Evolutionary conservation across 53 echinoderm and acorn worm genomes (phyloP), one percentile per base, ranked within the genome.

Genomic region (Henricia sp.): DNA sequence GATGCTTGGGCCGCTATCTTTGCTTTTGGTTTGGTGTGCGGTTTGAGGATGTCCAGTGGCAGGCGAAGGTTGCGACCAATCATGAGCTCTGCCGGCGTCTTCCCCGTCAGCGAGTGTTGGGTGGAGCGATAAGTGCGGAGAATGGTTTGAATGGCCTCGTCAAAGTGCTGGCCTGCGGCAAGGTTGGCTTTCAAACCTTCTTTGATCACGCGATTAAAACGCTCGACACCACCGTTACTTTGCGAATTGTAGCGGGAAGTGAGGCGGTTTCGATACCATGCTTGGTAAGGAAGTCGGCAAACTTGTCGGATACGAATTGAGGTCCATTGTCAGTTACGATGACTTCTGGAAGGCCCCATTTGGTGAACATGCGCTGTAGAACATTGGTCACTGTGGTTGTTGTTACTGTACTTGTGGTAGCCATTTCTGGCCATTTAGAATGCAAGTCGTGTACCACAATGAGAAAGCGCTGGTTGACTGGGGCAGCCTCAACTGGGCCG

Each of bases 391-490:
- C 72, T 37, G 86, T 72, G 14, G 73, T 42, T 12, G 86, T 51
- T 13, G 90, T 90, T 40, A 90, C 55, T 33, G 86, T 57, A 55
- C 86, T 74, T 16, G 90, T 90, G 0, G 72, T 32, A 38, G 88
- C 72, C 1, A 77, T 80, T 40, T 83, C 90, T 34, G 90, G 90
- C 86, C 86, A 90, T 52, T 90, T 90, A 21, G 82, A 86, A 44
- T 90, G 86, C 14, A 85, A 34, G 28, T 90, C 90, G 50, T 86
- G 86, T 21, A 86, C 56, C 21, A 90, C 86, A 23, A 86, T n/a
- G 1, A 86, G 57, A 34, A 86, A 86, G 34, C 74, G 68, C 29
- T 90, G 73, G 48, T 37, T 72, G 13, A 33, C 67, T 1, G 86
- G 90, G 40, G 86, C 82, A 0, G 86, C 74, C 8, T 74, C 64